These are phyloP conservation scores for Anomalospiza imberbis DNA, from an alignment of 2,797 vertebrate species.

Conservation along the genomic window DNA sequence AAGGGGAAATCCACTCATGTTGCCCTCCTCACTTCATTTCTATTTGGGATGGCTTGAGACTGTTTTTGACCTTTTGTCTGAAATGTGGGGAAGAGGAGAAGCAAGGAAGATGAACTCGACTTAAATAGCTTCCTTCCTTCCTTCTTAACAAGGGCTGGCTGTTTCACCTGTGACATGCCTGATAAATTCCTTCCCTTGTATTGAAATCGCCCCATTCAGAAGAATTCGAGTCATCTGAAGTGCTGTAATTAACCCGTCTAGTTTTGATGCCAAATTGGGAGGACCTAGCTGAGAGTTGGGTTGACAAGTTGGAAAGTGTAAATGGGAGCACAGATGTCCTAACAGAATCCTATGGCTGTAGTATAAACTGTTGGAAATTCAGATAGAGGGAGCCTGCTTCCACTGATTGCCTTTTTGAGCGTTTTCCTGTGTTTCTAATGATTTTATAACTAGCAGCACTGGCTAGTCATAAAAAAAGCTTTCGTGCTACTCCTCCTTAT, in stretches of 20 bases:
- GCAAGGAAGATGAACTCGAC: not conserved
- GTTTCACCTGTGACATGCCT: not conserved
- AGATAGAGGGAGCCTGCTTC: not conserved
- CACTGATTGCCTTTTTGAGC: not conserved
- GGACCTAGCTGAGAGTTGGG: not conserved
- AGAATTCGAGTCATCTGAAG: not conserved
- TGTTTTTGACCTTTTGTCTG: not conserved
- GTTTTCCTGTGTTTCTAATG: not conserved
- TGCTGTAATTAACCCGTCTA: not conserved
- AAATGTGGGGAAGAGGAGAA: not conserved
- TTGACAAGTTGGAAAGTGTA: not conserved
- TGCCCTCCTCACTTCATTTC: not conserved
- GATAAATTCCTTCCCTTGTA: not conserved
- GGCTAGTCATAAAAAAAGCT: not conserved
- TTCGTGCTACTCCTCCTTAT: not conserved
- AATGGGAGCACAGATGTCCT: not conserved
- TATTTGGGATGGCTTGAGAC: not conserved
- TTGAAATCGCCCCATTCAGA: not conserved
- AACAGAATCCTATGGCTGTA: not conserved
- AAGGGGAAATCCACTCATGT: rapidly evolving
- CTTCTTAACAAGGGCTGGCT: not conserved
- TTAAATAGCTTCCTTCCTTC: not conserved
- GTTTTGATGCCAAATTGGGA: not conserved
- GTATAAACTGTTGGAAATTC: not conserved
- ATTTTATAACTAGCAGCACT: not conserved